phyloP scores from a whole-genome alignment of 2,113 vertebrate species.

The Psettodes erumei region DNA sequence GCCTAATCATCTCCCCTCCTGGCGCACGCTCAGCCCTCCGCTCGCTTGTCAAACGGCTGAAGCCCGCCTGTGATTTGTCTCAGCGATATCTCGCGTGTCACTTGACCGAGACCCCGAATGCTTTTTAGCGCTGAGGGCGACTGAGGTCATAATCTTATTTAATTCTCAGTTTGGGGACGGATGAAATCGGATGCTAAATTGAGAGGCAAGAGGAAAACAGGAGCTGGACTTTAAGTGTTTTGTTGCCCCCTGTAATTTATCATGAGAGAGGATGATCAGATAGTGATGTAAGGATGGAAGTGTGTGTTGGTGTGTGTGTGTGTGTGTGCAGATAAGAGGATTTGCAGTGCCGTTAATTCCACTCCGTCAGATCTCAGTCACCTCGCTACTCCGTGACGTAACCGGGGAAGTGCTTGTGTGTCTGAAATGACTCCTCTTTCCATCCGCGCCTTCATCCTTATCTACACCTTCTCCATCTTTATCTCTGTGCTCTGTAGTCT shows the following conservation, averaged over 20 bases:
- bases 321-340: slow-evolving; percentile 43
- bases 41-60: slow-evolving; percentile 44
- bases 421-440: slow-evolving; percentile 12
- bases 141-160: background rate
- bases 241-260: background rate
- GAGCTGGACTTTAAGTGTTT: background rate
- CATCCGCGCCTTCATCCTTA: slow-evolving; percentile 5
- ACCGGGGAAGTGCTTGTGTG: background rate
- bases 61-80: background rate
- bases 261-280: background rate
- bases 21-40: slow-evolving; percentile 4
- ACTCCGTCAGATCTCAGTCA: slow-evolving; percentile 31
- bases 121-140: background rate
- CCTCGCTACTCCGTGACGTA: slow-evolving; percentile 35
- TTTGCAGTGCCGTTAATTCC: slow-evolving; percentile 42
- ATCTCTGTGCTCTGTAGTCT: slow-evolving; percentile 32
- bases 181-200: background rate
- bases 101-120: background rate
- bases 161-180: background rate
- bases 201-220: background rate
- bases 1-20: slow-evolving; percentile 23
- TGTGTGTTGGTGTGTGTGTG: slow-evolving; percentile 1
- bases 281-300: slow-evolving; percentile 9
- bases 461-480: slow-evolving; percentile 1
- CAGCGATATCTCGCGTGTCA: background rate